phyloP scores from a whole-genome alignment of 2,113 vertebrate genomes.

The Empidonax alnorum region DNA sequence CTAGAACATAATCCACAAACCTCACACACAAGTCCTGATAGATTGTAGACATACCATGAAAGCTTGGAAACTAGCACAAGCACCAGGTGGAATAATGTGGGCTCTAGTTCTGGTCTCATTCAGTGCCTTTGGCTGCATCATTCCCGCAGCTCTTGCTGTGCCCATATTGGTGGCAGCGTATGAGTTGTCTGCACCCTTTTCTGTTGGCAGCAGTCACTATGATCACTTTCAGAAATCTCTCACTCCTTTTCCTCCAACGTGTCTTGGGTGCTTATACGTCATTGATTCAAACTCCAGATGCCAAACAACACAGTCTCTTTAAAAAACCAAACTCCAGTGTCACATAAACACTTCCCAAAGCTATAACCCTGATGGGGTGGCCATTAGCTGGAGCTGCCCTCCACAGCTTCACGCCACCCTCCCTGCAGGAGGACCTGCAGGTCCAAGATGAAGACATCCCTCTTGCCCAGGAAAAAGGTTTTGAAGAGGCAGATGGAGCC shows the following conservation, averaged over 20 bases:
- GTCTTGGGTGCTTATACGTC: neutral
- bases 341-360: neutral
- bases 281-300: neutral
- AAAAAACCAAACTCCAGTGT: neutral
- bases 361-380: neutral
- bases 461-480: neutral
- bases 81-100: neutral
- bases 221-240: conserved; percentile 28
- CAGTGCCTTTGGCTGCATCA: neutral
- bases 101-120: neutral
- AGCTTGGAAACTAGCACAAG: neutral
- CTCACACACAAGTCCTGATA: neutral
- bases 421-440: neutral
- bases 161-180: neutral
- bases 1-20: neutral
- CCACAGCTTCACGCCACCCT: neutral
- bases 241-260: neutral
- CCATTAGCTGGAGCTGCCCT: neutral
- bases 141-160: neutral
- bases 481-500: neutral
- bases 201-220: conserved; percentile 25
- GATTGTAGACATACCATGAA: neutral
- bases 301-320: accelerated
- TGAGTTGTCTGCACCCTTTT: conserved; percentile 37
- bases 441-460: neutral